These are phyloP conservation scores for Mirounga angustirostris DNA, from an alignment of 2,113 vertebrate genomes.

Conservation along the genomic window DNA sequence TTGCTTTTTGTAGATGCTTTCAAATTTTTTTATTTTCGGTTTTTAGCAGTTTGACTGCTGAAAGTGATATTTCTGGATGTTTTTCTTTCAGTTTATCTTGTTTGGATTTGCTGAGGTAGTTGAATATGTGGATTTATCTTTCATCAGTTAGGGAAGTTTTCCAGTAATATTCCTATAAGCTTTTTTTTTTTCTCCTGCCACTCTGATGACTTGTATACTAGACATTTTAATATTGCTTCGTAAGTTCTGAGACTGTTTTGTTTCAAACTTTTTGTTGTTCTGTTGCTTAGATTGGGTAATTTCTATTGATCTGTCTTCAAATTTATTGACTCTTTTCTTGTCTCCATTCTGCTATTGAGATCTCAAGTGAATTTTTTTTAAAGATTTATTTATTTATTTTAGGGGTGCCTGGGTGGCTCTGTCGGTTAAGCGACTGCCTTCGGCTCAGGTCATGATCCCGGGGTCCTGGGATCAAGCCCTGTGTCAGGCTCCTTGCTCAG, in stretches of 20 bases:
- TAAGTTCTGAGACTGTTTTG: neutral
- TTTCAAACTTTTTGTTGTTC: neutral
- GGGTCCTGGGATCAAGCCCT: no score
- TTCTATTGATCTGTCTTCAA: neutral
- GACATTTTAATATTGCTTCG: neutral
- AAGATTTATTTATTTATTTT: neutral
- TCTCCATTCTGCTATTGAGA: neutral
- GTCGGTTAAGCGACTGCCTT: no score
- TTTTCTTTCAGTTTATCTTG: constrained; percentile 10
- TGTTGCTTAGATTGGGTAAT: neutral
- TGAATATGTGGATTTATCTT: neutral
- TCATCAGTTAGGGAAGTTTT: constrained; percentile 8
- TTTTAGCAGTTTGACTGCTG: neutral
- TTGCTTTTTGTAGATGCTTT: neutral
- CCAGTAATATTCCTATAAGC: neutral
- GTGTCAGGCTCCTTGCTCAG: no score
- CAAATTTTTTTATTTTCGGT: neutral
- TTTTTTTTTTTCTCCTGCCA: neutral
- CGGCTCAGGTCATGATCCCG: no score
- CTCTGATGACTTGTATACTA: neutral
- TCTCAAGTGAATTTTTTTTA: neutral
- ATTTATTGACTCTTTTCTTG: neutral
- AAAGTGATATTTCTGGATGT: neutral
- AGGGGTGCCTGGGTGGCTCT: no score
- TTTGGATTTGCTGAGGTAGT: neutral